A percentile compares a stretch with the other conserved stretches of the same genome.
Conservation (phyloP, 2,113 vertebrate genomes). For the Lophura nycthemera region DNA sequence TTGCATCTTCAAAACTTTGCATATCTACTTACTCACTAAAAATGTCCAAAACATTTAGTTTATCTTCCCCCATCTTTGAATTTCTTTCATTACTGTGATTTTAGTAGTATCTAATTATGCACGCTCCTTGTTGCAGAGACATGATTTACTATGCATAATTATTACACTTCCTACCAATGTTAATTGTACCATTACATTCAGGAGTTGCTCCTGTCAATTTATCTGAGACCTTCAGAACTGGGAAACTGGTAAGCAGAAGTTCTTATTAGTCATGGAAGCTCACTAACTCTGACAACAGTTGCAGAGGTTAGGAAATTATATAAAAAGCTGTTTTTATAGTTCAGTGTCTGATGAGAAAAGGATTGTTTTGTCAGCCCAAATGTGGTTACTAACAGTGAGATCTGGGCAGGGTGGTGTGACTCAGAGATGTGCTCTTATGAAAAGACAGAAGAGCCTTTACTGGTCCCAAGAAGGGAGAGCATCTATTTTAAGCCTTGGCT, state of each 20-base stretch:
- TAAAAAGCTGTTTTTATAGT: not conserved
- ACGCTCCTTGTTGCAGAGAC: not conserved
- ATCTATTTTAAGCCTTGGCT: not conserved
- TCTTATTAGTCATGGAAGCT: not conserved
- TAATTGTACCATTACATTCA: not conserved
- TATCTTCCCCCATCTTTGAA: not conserved
- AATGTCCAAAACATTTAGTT: not conserved
- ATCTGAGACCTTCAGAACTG: not conserved
- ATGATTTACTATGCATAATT: not conserved
- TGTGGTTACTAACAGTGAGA: not conserved
- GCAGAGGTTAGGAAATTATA: not conserved
- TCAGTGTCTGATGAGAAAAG: not conserved
- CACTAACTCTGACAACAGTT: not conserved
- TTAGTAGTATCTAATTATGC: not conserved
- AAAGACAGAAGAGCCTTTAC: not conserved
- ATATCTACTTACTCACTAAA: not conserved
- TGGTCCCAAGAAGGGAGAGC: not conserved
- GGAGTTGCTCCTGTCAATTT: not conserved
- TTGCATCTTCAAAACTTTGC: not conserved
- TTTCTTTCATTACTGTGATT: not conserved
- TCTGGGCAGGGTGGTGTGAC: not conserved
- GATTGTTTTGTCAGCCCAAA: not conserved
- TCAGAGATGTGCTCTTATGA: rapidly evolving
- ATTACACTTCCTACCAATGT: not conserved
- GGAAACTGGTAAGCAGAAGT: not conserved